A percentile compares a stretch with the other conserved stretches of the same genome.
Evolutionary conservation across 2,113 vertebrate genomes (phyloP).

Genomic region (Catharus fuscescens): DNA sequence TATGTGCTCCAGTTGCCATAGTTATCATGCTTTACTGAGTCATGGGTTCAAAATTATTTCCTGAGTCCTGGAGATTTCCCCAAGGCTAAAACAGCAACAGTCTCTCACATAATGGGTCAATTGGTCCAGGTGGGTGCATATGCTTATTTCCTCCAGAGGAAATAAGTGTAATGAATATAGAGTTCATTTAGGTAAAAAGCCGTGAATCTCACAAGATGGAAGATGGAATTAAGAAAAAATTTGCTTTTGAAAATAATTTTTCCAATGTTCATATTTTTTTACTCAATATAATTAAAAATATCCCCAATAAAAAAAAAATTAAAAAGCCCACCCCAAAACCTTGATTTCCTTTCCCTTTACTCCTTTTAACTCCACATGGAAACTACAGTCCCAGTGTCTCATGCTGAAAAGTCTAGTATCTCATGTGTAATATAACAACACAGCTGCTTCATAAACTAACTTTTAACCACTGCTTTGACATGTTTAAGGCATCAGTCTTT

Average conservation of each 20-base stretch:
- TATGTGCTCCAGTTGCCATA: conserved; percentile 23
- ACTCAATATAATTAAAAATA: neutral
- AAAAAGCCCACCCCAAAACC: no score
- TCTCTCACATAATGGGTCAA: conserved; percentile 47
- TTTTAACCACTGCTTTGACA: neutral
- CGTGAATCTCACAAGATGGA: neutral
- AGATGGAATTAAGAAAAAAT: neutral
- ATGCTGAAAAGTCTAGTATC: neutral
- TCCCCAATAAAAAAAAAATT: neutral
- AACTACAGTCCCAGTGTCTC: neutral
- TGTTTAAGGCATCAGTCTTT: neutral
- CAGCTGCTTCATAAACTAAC: neutral
- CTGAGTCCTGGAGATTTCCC: conserved; percentile 59
- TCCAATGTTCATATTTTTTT: neutral
- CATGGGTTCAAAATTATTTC: conserved; percentile 65
- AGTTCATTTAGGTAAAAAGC: conserved; percentile 43
- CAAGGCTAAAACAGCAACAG: conserved; percentile 61
- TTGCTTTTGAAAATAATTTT: neutral
- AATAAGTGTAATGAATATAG: conserved; percentile 62
- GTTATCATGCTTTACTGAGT: conserved; percentile 52
- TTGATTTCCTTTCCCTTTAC: neutral
- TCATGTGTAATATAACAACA: neutral
- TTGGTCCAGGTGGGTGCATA: conserved; percentile 45
- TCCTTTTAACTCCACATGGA: neutral
- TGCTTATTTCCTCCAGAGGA: conserved; percentile 71